Conservation (phyloP, 2,888 invertebrate species). For the Chloromyia formosa region DNA sequence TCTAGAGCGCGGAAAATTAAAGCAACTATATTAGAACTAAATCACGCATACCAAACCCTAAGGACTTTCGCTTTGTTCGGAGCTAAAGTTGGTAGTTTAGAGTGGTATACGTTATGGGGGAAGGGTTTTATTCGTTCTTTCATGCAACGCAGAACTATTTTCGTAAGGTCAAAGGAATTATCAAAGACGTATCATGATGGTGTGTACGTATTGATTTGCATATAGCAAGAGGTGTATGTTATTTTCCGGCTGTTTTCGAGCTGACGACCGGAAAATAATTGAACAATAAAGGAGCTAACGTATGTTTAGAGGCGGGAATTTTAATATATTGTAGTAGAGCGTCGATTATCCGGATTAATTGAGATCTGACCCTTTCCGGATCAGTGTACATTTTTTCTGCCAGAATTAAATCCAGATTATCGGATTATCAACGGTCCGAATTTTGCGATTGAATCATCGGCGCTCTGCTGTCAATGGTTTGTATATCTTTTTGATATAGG, state of each 20-base stretch:
- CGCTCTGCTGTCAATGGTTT: too few species aligned
- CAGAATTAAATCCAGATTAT: too few species aligned
- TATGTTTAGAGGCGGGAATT: too few species aligned
- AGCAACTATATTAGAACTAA: not conserved
- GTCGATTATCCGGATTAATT: too few species aligned
- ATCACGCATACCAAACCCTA: not conserved
- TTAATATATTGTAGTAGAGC: too few species aligned
- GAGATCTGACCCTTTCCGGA: too few species aligned
- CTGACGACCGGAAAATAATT: too few species aligned
- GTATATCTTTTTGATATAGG: too few species aligned
- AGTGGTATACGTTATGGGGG: not conserved
- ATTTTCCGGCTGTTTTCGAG: not conserved
- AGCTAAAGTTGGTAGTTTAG: not conserved
- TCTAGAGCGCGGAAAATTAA: not conserved
- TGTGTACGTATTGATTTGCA: not conserved
- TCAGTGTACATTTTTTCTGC: too few species aligned
- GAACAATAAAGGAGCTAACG: too few species aligned
- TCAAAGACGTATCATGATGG: not conserved
- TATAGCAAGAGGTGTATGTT: not conserved
- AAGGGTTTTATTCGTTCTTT: not conserved
- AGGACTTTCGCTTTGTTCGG: not conserved
- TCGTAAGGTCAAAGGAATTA: constrained; percentile 26
- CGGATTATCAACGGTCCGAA: too few species aligned
- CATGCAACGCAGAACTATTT: constrained; percentile 1
- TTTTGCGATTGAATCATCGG: too few species aligned